Evolutionary conservation across 2,113 vertebrate species (phyloP), one percentile per base, ranked within the genome.

Genomic region (Oxyruncus cristatus): DNA sequence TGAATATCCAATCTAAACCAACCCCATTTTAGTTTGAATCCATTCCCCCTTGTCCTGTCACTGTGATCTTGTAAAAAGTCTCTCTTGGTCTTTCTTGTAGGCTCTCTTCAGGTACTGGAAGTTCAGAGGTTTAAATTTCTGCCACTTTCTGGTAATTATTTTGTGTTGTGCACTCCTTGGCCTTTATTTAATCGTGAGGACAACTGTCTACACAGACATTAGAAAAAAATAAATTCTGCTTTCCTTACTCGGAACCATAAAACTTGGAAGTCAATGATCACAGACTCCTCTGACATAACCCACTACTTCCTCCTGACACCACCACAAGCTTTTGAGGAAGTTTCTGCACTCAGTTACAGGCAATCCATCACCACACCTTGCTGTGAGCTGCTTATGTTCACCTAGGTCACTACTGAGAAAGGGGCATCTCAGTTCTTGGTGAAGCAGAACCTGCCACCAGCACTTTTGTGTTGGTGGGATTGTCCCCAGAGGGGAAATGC

Each of bases 351-450:
- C 33, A 79, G 26, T 76, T 65, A 70, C 0, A 0, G 37, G 37
- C 90, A 82, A 85, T 56, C 33, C 53, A 85, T 5, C 23, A 49
- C 30, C 32, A 52, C 28, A 70, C 6, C 19, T 70, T 2, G 0
- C 12, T 41, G 78, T 30, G 24, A 79, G 32, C 62, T 55, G 39
- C n/a, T 86, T 46, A 20, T 6, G n/a, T 46, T 93, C 42, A 83
- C 2, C 8, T 2, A 1, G 12, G 7, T 39, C 6, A 3, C n/a
- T 41, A 7, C 23, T 66, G 72, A 74, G 14, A 92, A 85, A 71
- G 65, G 2, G 2, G 8, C 20, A 59, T 12, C 66, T 82, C 52
- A 33, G 0, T 23, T 47, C 24, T 49, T 5, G 1, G 6, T 18
- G 24, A 85, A 85, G 70, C 11, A 89, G 47, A 78, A 94, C 13